These are phyloP conservation scores for Euschistus heros DNA, from an alignment of 1,140 invertebrate genomes.

Conservation along the genomic window DNA sequence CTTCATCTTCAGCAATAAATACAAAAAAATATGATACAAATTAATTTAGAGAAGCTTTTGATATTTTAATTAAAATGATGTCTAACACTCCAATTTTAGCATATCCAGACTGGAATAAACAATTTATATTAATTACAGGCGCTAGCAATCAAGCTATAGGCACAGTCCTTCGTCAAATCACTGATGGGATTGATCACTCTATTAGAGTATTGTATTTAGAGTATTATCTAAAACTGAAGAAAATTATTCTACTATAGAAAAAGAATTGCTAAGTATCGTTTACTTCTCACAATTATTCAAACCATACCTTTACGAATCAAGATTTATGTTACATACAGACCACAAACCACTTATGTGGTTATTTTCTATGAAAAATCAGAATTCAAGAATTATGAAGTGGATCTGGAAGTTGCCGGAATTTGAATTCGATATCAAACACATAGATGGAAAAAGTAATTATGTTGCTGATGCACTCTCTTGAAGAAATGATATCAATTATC, in stretches of 20 bases:
- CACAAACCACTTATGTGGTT: too few species aligned
- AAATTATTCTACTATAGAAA: conserved; percentile 33
- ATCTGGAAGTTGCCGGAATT: too few species aligned
- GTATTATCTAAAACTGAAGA: conserved; percentile 31
- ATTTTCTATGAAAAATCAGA: too few species aligned
- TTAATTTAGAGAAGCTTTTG: too few species aligned
- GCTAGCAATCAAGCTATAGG: conserved; percentile 32
- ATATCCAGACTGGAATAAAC: conserved; percentile 34
- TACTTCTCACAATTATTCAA: conserved; percentile 38
- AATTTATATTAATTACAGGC: conserved; percentile 33
- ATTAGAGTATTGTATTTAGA: conserved; percentile 32
- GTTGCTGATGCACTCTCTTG: too few species aligned
- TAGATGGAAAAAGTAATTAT: too few species aligned
- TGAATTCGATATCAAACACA: too few species aligned
- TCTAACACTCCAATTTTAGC: conserved; percentile 29
- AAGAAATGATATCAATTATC: too few species aligned
- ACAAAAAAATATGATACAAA: too few species aligned
- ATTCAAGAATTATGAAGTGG: too few species aligned
- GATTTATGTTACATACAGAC: conserved; percentile 32
- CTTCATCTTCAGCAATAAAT: too few species aligned
- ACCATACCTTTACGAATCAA: conserved; percentile 38
- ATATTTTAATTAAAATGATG: too few species aligned
- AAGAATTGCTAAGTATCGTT: conserved; percentile 43
- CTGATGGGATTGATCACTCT: conserved; percentile 22
- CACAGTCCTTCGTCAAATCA: conserved; percentile 32